Base-by-base conservation (phyloP, 2,113 vertebrate genomes). In the Peromyscus maniculatus region DNA sequence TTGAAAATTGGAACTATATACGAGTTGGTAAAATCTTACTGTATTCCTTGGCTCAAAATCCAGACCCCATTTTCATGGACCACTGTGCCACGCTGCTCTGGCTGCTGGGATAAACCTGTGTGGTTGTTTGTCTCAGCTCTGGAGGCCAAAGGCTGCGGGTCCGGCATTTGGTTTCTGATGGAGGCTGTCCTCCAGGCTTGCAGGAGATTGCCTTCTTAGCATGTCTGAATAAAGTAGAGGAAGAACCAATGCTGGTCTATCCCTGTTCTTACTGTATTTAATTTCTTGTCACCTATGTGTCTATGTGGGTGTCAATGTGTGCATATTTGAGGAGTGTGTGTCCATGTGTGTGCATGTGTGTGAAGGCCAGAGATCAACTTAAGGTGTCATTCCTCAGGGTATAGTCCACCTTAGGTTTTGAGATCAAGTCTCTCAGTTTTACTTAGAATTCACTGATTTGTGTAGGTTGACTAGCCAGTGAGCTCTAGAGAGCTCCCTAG, bases 1-100 rank as follows among this genome's bases (percentile, higher is more conserved):
- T 62, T 89, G 74, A 90, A 91, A 94, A 89, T 89, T 77, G 66
- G 94, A 66, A 75, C n/a, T 92, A 49, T 6, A 15, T 89, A 19
- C 49, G 28, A 67, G 7, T 86, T 28, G 15, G 6, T 55, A 49
- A 46, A 59, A 26, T 62, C 28, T 66, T 88, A 72, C 26, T 19
- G 0, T 59, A 66, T 17, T 64, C 16, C 67, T 78, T 84, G 22
- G 49, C 49, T 67, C 43, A 39, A 79, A 78, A n/a, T 21, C 33
- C 5, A 5, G 2, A 11, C 12, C 2, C 1, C 2, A 1, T 2
- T 52, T 16, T 31, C 10, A 2, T 16, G 52, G 77, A 36, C 49
- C 10, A 57, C 59, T 39, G 36, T 43, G 13, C 64, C 15, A 28
- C 6, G 3, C 16, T 28, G 9, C n/a, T n/a, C 21, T n/a, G 52